phyloP scores from a whole-genome alignment of 2,797 vertebrate species.

The Notolepis coatsorum region DNA sequence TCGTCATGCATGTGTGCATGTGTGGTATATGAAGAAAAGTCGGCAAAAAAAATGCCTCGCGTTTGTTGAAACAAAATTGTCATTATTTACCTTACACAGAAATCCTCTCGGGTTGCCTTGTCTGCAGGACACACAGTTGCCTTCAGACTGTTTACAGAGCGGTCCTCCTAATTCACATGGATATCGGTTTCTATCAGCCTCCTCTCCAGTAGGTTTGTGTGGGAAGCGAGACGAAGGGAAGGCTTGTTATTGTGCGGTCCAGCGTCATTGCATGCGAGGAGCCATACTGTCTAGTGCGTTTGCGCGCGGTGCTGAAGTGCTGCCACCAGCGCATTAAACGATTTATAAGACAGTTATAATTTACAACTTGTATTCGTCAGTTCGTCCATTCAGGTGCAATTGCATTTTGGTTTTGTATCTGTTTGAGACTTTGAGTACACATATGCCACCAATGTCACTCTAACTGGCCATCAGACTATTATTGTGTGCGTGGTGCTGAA shows the following conservation, averaged over 20 bases:
- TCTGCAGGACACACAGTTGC: slow-evolving; percentile 34
- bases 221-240: slow-evolving; percentile 42
- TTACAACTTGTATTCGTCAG: background rate
- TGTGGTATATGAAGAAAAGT: too few relatives aligned
- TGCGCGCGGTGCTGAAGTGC: slow-evolving; percentile 37
- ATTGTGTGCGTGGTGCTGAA: slow-evolving; percentile 39
- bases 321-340: slow-evolving; percentile 27
- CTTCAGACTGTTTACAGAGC: slow-evolving; percentile 6
- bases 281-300: slow-evolving; percentile 28
- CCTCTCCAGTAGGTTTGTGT: background rate
- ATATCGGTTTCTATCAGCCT: slow-evolving; percentile 4
- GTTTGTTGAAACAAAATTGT: slow-evolving; percentile 17
- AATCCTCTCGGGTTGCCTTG: slow-evolving; percentile 50
- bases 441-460: background rate
- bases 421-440: background rate
- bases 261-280: slow-evolving; percentile 58
- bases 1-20: slow-evolving; percentile 9
- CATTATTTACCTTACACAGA: slow-evolving; percentile 70
- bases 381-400: background rate
- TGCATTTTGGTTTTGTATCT: background rate
- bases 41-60: slow-evolving; percentile 1
- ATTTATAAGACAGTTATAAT: background rate
- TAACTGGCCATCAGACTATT: background rate
- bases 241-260: slow-evolving; percentile 66
- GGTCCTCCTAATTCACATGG: background rate